A percentile compares a stretch with the other conserved stretches of the same genome.
Conservation (phyloP, 2,888 invertebrate genomes). For the Epirrhoe alternata region DNA sequence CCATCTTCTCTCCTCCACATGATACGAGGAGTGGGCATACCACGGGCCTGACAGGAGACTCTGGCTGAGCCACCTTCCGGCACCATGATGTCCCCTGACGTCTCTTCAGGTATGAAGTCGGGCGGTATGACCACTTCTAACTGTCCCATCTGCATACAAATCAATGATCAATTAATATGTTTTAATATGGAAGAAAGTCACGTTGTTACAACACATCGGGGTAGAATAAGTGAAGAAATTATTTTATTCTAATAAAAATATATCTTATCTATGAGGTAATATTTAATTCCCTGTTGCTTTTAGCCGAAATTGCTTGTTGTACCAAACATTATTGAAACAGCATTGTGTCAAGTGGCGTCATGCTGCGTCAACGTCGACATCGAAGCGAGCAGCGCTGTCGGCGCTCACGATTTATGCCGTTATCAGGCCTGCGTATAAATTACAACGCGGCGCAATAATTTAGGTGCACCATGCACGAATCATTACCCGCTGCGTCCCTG, state of each 20-base stretch:
- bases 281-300: slow-evolving; percentile 2
- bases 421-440: slow-evolving; percentile 82
- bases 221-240: not conserved
- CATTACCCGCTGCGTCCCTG: slow-evolving; percentile 80
- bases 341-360: slow-evolving; percentile 72
- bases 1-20: slow-evolving; percentile 95
- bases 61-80: slow-evolving; percentile 91
- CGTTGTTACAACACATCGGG: not conserved
- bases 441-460: slow-evolving; percentile 81
- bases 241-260: not conserved
- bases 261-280: not conserved
- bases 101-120: slow-evolving; percentile 94
- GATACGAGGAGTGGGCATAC: slow-evolving; percentile 92
- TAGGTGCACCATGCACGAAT: slow-evolving; percentile 83
- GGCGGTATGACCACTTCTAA: slow-evolving; percentile 95
- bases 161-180: slow-evolving; percentile 1
- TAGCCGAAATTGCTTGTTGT: slow-evolving; percentile 33
- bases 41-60: slow-evolving; percentile 89
- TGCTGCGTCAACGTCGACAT: slow-evolving; percentile 73
- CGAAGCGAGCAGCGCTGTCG: slow-evolving; percentile 75
- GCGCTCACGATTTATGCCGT: slow-evolving; percentile 79
- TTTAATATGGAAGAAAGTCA: too few relatives aligned
- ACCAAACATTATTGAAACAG: slow-evolving; percentile 52
- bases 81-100: slow-evolving; percentile 95
- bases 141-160: slow-evolving; percentile 88